phyloP scores from a whole-genome alignment of 2,113 vertebrate species.

The Python bivittatus region DNA sequence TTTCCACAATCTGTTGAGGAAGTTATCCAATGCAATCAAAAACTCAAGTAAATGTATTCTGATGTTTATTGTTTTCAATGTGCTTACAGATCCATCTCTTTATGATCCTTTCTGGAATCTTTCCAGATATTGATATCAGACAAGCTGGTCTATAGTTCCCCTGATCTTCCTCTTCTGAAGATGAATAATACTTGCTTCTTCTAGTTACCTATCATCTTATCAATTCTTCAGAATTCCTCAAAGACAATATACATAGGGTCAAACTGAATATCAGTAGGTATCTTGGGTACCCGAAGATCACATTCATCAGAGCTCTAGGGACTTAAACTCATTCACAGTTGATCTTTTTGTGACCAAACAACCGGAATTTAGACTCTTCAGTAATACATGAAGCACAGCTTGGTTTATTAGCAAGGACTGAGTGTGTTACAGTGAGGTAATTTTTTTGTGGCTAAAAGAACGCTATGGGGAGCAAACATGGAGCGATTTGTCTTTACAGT shows the following conservation, averaged over 20 bases:
- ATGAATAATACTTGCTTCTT: not conserved
- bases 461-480: not conserved
- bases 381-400: not conserved
- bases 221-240: not conserved
- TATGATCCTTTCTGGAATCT: not conserved
- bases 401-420: not conserved
- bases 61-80: not conserved
- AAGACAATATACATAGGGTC: not conserved
- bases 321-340: not conserved
- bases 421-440: not conserved
- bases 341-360: not conserved
- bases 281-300: not conserved
- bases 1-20: not conserved
- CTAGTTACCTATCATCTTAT: not conserved
- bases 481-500: not conserved
- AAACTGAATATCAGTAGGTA: not conserved
- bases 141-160: not conserved
- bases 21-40: not conserved
- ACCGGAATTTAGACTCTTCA: not conserved
- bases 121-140: not conserved
- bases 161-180: not conserved
- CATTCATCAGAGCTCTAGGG: not conserved
- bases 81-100: not conserved
- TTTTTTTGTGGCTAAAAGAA: not conserved
- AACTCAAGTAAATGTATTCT: not conserved